Percentiles rank a stretch among this genome's conserved stretches.
phyloP scores from a whole-genome alignment of 2,113 vertebrate species.

The Lathamus discolor region DNA sequence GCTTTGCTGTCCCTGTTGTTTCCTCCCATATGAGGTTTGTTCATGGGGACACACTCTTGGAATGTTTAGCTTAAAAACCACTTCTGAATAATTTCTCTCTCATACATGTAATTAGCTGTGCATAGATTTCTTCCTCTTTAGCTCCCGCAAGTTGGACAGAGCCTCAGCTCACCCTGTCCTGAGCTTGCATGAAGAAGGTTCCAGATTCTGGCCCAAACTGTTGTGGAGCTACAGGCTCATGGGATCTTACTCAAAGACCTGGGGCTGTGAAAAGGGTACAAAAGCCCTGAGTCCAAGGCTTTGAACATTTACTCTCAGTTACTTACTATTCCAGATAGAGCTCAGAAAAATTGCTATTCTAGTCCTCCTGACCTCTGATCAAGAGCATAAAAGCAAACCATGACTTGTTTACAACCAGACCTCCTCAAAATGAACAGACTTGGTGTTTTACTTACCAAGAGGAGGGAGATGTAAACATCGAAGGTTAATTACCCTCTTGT shows the following conservation, averaged over 20 bases:
- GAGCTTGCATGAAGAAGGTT: neutral
- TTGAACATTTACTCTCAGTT: neutral
- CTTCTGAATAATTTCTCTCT: neutral
- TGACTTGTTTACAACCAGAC: neutral
- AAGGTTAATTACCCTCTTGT: constrained; percentile 43
- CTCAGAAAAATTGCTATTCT: neutral
- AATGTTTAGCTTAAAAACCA: neutral
- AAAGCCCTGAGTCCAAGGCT: neutral
- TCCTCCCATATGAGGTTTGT: neutral
- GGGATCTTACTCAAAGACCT: neutral
- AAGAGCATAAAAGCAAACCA: neutral
- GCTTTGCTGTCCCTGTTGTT: neutral
- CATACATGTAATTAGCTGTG: neutral
- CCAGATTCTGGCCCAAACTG: neutral
- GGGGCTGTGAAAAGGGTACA: neutral
- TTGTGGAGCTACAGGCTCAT: neutral
- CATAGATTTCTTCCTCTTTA: neutral
- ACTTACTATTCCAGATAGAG: neutral
- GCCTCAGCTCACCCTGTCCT: neutral
- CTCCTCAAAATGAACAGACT: neutral
- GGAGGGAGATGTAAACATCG: neutral
- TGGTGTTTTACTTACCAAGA: neutral
- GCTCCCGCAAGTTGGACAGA: neutral
- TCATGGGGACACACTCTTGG: neutral
- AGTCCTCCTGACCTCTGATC: neutral